Evolutionary conservation across 2,797 vertebrate species (phyloP), one percentile per base, ranked within the genome.

Genomic region (Lepidocolaptes lacrymiger): DNA sequence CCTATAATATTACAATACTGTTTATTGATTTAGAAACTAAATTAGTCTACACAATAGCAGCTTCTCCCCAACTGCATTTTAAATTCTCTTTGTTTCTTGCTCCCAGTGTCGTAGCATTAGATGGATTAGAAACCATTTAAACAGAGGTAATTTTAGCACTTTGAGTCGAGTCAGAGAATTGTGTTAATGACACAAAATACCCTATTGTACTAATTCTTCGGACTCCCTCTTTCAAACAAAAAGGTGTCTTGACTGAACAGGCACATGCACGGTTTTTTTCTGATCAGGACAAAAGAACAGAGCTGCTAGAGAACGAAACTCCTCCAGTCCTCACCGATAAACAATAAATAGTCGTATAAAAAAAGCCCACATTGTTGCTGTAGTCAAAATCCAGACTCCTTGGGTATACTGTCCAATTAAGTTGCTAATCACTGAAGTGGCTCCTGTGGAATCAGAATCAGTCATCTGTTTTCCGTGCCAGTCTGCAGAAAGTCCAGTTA

Each of bases 401-500:
- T 52, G 21, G 63, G 55, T 91, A 80, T 69, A 71, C 74, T 66
- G 74, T 91, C 71, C 95, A 78, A 39, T 76, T 63, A 83, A 79
- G 89, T 80, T 43, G 64, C 51, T 56, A 51, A 84, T 88, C 83
- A 89, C 92, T 85, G 85, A 89, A 94, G 71, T 9, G 66, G 73
- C 89, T 93, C 92, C 72, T 21, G 23, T 4, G 21, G 85, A 73
- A 68, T 46, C 61, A 56, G 63, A 63, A 62, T 98, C 98, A 99
- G 97, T 99, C 99, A 56, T 99, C 99, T 3, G 99, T 99, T 98
- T 99, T 99, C 95, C 98, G 98, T 86, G 99, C 99, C 75, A 99
- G 97, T 93, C 99, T 98, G 74, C 99, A 99, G 97, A 99, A 99
- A 96, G 99, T 99, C 99, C 99, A 99, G 97, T 99, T 99, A 80